phyloP scores from a whole-genome alignment of 2,113 vertebrate species.

The Verasper variegatus region DNA sequence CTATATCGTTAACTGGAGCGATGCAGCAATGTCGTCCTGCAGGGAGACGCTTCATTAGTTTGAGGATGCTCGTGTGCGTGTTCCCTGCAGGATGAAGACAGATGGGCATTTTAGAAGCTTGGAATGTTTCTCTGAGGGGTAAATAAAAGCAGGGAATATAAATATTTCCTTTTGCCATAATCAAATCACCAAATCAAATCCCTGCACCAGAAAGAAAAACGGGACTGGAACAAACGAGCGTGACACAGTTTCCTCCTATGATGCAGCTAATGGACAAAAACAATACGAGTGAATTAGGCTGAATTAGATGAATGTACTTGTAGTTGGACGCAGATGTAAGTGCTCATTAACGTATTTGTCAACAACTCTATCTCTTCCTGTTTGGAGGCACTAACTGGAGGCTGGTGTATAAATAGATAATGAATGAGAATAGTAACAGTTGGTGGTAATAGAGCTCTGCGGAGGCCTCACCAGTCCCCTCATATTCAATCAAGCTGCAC shows the following conservation, averaged over 20 bases:
- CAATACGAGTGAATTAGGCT: not conserved
- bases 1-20: conserved; percentile 68
- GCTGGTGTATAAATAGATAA: too few relatives aligned
- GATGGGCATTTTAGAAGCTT: conserved; percentile 7
- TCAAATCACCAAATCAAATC: not conserved
- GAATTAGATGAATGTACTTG: not conserved
- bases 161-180: not conserved
- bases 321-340: too few relatives aligned
- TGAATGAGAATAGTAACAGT: too few relatives aligned
- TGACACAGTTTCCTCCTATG: not conserved
- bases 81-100: not conserved
- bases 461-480: too few relatives aligned
- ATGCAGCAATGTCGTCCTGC: conserved; percentile 45
- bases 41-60: conserved; percentile 44
- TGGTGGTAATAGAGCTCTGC: too few relatives aligned
- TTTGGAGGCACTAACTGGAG: not conserved
- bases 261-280: not conserved
- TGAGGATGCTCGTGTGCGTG: conserved; percentile 18
- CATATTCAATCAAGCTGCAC: too few relatives aligned
- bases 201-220: not conserved
- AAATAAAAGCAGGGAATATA: not conserved
- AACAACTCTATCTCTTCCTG: not conserved
- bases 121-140: not conserved
- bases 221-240: not conserved
- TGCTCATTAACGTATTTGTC: too few relatives aligned